Base-by-base conservation (phyloP, 2,113 vertebrate species). In the Orycteropus afer region DNA sequence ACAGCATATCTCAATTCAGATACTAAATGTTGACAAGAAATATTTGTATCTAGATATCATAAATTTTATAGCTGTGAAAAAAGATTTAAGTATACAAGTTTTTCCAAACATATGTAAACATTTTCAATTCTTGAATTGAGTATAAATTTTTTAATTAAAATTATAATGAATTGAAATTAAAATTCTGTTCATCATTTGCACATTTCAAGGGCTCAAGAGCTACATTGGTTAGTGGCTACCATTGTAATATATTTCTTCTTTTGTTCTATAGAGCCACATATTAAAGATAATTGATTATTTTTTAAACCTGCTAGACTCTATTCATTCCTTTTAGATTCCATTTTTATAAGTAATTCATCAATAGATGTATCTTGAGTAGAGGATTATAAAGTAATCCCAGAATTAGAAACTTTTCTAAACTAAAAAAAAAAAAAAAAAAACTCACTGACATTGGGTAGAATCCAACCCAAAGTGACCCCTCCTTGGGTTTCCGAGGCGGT, bases 131-230 rank as follows among this genome's bases (percentile, higher is more conserved):
- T 37, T 67, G 69, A 49, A 63, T 59, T 47, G 34, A 29, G 59
- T 61, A 92, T 78, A 27, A 57, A 20, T 37, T 90, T 77, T 73
- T 37, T 0, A 55, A 22, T 86, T 92, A 49, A 61, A 84, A 80
- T 80, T 92, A 40, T 55, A 63, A 63, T 67, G 65, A 80, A 59
- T 45, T 93, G 77, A 77, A 94, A 90, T 82, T 37, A 79, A 93
- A 95, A 73, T 65, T 83, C 83, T 73, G 15, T 80, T 51, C 40
- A 10, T 86, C n/a, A 29, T 25, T 22, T 53, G 32, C 13, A 32
- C 11, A 55, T 61, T 79, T 49, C n/a, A 59, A 51, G 34, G 29
- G 1, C 40, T 45, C 22, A 78, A 79, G 45, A 63, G 29, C 32
- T 78, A 25, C 40, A 27, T 29, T 32, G 63, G 11, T 15, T 81